Conservation (phyloP, 2,113 vertebrate genomes). For the Corythornis vintsioides region DNA sequence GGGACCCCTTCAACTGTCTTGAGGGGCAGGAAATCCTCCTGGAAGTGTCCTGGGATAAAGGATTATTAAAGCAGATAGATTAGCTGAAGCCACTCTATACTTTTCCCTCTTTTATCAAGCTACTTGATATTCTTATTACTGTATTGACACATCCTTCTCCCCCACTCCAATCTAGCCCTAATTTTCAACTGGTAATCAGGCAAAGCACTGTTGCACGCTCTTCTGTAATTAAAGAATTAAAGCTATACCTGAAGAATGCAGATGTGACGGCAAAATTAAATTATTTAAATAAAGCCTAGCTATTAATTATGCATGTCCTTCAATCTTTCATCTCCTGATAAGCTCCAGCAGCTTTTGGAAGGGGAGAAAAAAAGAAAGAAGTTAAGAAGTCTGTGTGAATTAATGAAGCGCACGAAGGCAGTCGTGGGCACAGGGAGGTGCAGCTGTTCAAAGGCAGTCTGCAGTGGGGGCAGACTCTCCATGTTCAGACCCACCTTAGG, state of each 20-base stretch:
- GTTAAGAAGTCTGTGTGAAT: neutral
- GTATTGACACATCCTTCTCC: neutral
- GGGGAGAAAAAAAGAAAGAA: neutral
- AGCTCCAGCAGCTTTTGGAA: conserved; percentile 14
- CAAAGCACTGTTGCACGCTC: neutral
- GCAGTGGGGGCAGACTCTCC: neutral
- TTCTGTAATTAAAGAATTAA: conserved; percentile 58
- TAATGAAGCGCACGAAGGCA: neutral
- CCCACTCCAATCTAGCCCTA: neutral
- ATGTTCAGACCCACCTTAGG: rapidly evolving
- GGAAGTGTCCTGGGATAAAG: neutral
- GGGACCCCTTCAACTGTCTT: neutral
- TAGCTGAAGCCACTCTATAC: neutral
- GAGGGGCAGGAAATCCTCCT: neutral
- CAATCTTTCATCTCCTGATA: conserved; percentile 47
- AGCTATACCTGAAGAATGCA: conserved; percentile 38
- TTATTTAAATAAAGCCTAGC: conserved; percentile 29
- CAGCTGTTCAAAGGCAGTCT: neutral
- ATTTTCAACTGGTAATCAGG: conserved; percentile 24
- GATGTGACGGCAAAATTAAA: conserved; percentile 13
- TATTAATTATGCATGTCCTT: conserved; percentile 56
- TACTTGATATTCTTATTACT: neutral
- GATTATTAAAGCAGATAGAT: neutral
- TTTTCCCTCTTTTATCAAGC: neutral
- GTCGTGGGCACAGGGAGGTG: neutral